Evolutionary conservation across 2,113 vertebrate genomes (phyloP).

Genomic region (Herpetotheres cachinnans): DNA sequence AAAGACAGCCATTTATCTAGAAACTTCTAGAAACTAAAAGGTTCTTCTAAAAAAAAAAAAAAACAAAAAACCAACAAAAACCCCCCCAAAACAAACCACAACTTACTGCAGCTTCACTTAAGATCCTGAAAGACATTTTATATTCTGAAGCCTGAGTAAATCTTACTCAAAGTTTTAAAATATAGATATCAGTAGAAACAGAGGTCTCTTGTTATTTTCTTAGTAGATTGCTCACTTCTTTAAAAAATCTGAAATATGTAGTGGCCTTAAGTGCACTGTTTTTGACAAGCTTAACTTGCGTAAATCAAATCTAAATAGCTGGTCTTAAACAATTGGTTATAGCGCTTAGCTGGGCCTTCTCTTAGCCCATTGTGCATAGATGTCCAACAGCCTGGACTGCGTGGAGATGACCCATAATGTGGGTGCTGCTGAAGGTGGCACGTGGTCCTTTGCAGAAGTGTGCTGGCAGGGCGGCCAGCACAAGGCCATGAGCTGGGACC

Average conservation of each 20-base stretch:
- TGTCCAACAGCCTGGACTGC: not conserved
- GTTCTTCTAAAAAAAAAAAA: too few relatives aligned
- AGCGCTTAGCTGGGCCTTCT: not conserved
- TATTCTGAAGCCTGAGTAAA: not conserved
- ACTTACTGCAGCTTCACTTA: not conserved
- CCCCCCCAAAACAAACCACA: not conserved
- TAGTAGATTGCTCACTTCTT: not conserved
- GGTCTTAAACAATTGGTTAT: not conserved
- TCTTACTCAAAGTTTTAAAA: not conserved
- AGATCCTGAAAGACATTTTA: slow-evolving; percentile 4
- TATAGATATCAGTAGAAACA: not conserved
- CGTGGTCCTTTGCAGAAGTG: not conserved
- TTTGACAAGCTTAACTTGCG: not conserved
- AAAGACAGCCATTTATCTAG: not conserved
- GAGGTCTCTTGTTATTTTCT: not conserved
- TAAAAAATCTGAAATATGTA: not conserved
- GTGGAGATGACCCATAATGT: rapidly evolving
- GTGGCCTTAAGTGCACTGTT: not conserved
- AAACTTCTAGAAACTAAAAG: not conserved
- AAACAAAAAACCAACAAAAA: too few relatives aligned
- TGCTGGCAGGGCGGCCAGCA: not conserved
- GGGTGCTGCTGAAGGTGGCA: not conserved
- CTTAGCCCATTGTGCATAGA: rapidly evolving
- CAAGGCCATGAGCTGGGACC: rapidly evolving
- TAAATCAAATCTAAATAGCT: not conserved